phyloP scores from a whole-genome alignment of 2,888 invertebrate species.

The Drosophila acutilabella region DNA sequence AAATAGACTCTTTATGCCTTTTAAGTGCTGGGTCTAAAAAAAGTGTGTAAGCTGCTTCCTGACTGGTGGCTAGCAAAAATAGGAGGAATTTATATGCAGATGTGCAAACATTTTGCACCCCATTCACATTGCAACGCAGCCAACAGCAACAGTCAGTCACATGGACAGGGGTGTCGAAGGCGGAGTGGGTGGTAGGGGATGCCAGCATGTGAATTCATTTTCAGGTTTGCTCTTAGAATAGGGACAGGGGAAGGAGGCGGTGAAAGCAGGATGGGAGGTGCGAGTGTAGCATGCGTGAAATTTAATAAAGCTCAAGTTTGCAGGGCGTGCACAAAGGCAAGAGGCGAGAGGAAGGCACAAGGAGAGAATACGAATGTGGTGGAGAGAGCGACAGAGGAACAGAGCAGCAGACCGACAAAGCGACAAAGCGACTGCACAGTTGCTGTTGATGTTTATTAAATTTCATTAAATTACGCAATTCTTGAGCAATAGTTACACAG shows the following conservation, averaged over 20 bases:
- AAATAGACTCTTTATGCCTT: background rate
- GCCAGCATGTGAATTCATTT: constrained; percentile 71
- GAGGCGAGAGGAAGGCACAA: constrained; percentile 5
- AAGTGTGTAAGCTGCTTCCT: constrained; percentile 76
- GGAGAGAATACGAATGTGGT: background rate
- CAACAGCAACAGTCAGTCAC: constrained; percentile 17
- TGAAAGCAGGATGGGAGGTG: background rate
- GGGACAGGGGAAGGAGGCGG: background rate
- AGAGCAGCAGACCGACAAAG: constrained; percentile 19
- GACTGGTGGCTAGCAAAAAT: constrained; percentile 70
- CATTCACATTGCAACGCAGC: constrained; percentile 57
- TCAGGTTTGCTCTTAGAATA: constrained; percentile 58
- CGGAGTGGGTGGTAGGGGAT: background rate
- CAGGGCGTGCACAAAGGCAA: constrained; percentile 29
- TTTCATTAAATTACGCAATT: constrained; percentile 81
- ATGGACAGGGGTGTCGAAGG: background rate
- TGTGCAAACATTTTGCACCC: constrained; percentile 81
- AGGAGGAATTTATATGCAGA: constrained; percentile 82
- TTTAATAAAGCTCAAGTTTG: constrained; percentile 78
- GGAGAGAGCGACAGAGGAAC: constrained; percentile 19
- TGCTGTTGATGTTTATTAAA: constrained; percentile 80
- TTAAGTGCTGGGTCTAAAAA: constrained; percentile 16
- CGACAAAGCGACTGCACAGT: constrained; percentile 45
- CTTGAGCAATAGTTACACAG: constrained; percentile 57
- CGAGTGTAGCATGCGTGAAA: constrained; percentile 74